Percentiles rank a stretch among this genome's conserved stretches.
These are phyloP conservation scores for Drosophila pachea DNA, from an alignment of 1,140 invertebrate species.

Conservation along the genomic window DNA sequence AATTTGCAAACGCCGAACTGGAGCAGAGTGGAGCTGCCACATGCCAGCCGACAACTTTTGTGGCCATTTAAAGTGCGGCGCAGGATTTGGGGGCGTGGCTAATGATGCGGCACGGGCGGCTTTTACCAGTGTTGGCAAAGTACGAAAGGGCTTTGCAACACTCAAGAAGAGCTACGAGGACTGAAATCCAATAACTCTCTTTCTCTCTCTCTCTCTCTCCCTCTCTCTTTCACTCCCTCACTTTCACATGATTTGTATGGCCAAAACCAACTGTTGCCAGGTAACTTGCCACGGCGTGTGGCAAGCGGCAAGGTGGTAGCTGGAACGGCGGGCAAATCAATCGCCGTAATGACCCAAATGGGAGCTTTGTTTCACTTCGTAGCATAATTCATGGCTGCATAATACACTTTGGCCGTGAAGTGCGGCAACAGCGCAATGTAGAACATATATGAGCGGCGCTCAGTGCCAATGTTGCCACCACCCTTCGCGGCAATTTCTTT, in stretches of 20 bases:
- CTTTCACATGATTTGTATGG: slow-evolving; percentile 54
- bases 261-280: slow-evolving; percentile 74
- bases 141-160: no score
- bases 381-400: slow-evolving; percentile 54
- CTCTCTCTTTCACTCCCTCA: not conserved
- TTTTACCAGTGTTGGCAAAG: no score
- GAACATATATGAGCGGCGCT: slow-evolving; percentile 31
- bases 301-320: not conserved
- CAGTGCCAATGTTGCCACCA: slow-evolving; percentile 56
- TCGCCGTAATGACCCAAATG: slow-evolving; percentile 41
- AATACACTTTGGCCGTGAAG: slow-evolving; percentile 41
- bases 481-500: slow-evolving; percentile 57
- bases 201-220: no score
- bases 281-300: slow-evolving; percentile 24
- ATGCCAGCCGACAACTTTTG: slow-evolving; percentile 49
- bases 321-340: no score
- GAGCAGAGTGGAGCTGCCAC: slow-evolving; percentile 34
- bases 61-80: slow-evolving; percentile 57
- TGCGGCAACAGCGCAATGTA: slow-evolving; percentile 49
- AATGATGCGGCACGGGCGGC: slow-evolving; percentile 1
- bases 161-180: no score
- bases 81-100: not conserved
- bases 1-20: slow-evolving; percentile 55
- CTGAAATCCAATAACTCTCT: no score
- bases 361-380: slow-evolving; percentile 20